Evolutionary conservation across 1,140 invertebrate species (phyloP).

Genomic region (Berghia stephanieae): DNA sequence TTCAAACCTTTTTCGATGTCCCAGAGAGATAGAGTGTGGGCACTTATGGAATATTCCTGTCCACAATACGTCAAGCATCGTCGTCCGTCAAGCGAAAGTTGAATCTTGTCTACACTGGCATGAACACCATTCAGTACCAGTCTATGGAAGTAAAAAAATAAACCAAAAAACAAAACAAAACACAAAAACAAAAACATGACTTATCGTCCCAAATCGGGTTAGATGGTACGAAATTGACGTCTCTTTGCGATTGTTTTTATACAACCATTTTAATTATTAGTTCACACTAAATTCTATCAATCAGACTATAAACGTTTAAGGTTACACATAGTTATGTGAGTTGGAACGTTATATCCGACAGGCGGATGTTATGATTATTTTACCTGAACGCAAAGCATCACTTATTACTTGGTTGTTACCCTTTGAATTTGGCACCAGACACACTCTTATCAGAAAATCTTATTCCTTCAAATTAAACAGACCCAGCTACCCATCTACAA

Average conservation of each 20-base stretch:
- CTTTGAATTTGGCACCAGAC: not conserved
- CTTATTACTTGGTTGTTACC: not conserved
- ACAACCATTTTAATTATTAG: too few relatives aligned
- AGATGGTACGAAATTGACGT: too few relatives aligned
- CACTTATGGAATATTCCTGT: conserved; percentile 10
- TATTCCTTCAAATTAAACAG: not conserved
- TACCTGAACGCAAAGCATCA: not conserved
- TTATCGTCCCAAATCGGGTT: too few relatives aligned
- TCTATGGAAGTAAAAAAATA: not conserved
- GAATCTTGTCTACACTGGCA: not conserved
- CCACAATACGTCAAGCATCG: conserved; percentile 18
- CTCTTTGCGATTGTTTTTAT: too few relatives aligned
- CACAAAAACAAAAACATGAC: too few relatives aligned
- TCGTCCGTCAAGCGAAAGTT: conserved; percentile 1
- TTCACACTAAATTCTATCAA: too few relatives aligned
- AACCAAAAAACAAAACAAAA: not conserved
- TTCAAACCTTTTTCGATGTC: conserved; percentile 26
- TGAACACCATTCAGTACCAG: conserved; percentile 18
- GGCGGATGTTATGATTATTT: too few relatives aligned
- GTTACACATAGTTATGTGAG: too few relatives aligned
- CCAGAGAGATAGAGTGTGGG: conserved; percentile 24
- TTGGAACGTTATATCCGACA: too few relatives aligned
- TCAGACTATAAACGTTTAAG: too few relatives aligned
- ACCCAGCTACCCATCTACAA: not conserved
- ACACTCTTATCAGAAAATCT: not conserved